Base-by-base conservation (phyloP, 2,113 vertebrate genomes). In the Mohoua ochrocephala region DNA sequence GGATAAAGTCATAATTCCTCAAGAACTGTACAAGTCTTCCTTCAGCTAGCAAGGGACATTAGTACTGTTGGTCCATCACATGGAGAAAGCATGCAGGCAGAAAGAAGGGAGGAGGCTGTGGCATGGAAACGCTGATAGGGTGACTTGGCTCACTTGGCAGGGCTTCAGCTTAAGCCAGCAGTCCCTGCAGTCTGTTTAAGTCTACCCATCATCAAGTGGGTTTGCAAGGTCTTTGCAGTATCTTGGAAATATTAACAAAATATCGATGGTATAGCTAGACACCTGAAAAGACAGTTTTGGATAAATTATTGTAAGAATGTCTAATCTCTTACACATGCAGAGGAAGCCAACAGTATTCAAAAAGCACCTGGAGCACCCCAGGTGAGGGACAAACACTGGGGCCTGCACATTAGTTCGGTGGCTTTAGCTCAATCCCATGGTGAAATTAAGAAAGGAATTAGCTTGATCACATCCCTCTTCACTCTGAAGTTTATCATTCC, bases 131-230 rank as follows among this genome's bases (percentile, higher is more conserved):
- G 23, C 27, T 1, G 2, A 28, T 27, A 2, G 5, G 11, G 17
- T 15, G 10, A 17, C 15, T 56, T 5, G 1, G 49, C 44, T 75
- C 35, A 28, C 15, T 21, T 21, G 26, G 11, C 24, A 47, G 65
- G 67, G 35, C 15, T 69, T 42, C 42, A 44, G 23, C 27, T 76
- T n/a, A 9, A 84, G 30, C 20, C 56, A 79, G 45, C 10, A 16
- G 5, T 44, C 28, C 9, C 44, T 41, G 20, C 49, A 35, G 41
- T 6, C 2, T 31, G 3, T 18, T 60, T 65, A 50, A 21, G 12
- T 37, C n/a, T 2, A 28, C 4, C 30, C 21, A 33, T 20, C 17
- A 26, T 0, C 1, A 0, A 49, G 21, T 4, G 19, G 17, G 10
- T 65, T n/a, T 31, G 20, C 35, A 42, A 93, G 60, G 37, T 13